phyloP scores from a whole-genome alignment of 2,888 invertebrate species.

The Agrochola lota region DNA sequence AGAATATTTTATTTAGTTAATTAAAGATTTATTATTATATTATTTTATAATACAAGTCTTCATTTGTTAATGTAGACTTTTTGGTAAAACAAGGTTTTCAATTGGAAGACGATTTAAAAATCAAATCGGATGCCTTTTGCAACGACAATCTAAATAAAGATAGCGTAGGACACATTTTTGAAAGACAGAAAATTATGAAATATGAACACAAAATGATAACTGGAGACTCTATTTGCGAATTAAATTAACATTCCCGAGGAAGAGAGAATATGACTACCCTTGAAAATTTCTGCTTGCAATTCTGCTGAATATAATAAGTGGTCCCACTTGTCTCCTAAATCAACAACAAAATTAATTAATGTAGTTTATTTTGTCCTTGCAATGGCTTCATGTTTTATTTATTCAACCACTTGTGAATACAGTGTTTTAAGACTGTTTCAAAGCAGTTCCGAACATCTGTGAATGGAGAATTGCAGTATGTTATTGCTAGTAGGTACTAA shows the following conservation, averaged over 20 bases:
- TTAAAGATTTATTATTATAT: no score
- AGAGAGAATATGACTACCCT: conserved; percentile 12
- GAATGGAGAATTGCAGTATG: not conserved
- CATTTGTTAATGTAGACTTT: not conserved
- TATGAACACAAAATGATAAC: no score
- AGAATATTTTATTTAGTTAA: no score
- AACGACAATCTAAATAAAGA: not conserved
- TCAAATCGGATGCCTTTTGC: not conserved
- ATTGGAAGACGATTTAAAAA: not conserved
- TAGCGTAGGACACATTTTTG: not conserved
- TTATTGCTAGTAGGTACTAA: not conserved
- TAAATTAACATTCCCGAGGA: conserved; percentile 26
- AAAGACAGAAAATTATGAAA: not conserved
- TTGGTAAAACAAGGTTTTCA: not conserved
- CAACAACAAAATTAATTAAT: conserved; percentile 50
- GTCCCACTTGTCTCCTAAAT: conserved; percentile 40
- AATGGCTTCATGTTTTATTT: conserved; percentile 41
- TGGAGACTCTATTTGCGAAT: conserved; percentile 16
- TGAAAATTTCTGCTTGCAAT: conserved; percentile 23
- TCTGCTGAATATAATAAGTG: conserved; percentile 21
- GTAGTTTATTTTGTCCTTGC: conserved; percentile 24
- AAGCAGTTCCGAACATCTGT: not conserved
- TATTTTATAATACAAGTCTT: no score
- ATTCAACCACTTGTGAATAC: conserved; percentile 43
- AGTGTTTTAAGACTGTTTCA: conserved; percentile 23